Evolutionary conservation across 2,888 invertebrate species (phyloP), one percentile per base, ranked within the genome.

Genomic region (Heliconius sara): DNA sequence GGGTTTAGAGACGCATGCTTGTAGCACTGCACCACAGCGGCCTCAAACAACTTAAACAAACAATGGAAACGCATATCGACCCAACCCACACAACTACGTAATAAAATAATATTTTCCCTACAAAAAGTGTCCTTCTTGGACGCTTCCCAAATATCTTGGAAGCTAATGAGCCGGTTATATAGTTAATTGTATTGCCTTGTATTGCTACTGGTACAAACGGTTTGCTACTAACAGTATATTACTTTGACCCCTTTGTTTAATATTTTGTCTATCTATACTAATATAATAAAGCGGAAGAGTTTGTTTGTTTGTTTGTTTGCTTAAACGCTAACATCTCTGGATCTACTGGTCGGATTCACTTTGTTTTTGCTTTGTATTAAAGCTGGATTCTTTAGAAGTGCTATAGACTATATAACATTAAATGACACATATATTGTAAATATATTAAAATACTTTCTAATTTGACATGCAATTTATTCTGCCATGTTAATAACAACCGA

Each of bases 61-160:
- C 63, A 78, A 75, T 78, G 78, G 71, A 78, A 81, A 81, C 78
- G 27, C 72, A 30, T 13, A 52, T 30, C 13, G 52, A 68, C 71
- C 77, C 77, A 30, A 77, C 77, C 78, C 76, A 71, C 65, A 78
- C 63, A 27, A 70, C 76, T 73, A 60, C 60, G 63, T 66, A 79
- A 83, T 83, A 83, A 82, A 80, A 83, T 84, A 73, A 82, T 82
- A 83, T 81, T 83, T 82, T 79, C 67, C 60, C 47, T 66, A 66
- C 78, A 80, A 82, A 82, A 83, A 81, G 80, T 81, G 79, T 79
- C 78, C 74, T 66, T 71, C 57, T 83, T 84, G 84, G 83, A 82
- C 67, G 57, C 52, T 76, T 81, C 82, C 85, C 84, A 85, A 85
- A 79, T 79, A 81, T 82, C 79, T 82, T 81, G 65, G 78, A 43